Base-by-base conservation (phyloP, 2,113 vertebrate species). In the Rutilus rutilus region DNA sequence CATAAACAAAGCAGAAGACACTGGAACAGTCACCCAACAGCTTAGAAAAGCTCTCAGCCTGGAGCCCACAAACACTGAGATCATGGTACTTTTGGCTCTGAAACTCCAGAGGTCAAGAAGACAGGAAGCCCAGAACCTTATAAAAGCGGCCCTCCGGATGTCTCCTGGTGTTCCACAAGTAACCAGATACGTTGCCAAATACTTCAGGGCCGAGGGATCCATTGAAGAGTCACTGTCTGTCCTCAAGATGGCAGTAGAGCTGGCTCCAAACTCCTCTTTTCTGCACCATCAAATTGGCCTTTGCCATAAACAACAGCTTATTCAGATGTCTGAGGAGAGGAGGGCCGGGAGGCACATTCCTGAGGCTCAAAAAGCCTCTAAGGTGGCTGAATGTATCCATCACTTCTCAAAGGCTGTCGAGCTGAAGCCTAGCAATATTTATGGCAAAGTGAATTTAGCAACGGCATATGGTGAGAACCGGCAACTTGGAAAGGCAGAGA, bases 221-320 rank as follows among this genome's bases (percentile, higher is more conserved):
- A 59, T 90, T 47, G 78, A 85, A 6, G 59, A 78, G 9, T 73
- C 88, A 7, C 75, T 88, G 14, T 74, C 39, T 8, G 8, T 90
- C 23, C 73, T 90, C 19, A 75, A 85, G 47, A 88, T 52, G 71
- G 88, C 80, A 6, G 36, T 88, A 50, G 78, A 90, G 19, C 69
- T 60, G 14, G 65, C 60, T 6, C 83, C 89, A 15, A 69, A 84
- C 23, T 87, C 88, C 1, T 50, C 84, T 5, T 91, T 92, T 50
- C 85, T 92, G 74, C 89, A 92, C n/a, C 89, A 92, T 76, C 92
- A 91, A 62, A 87, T 91, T 0, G 91, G 88, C 6, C 80, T 90
- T 23, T 92, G 91, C 79, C 89, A 91, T 82, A 91, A 89, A 77
- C 42, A 69, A 69, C 54, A 76, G 10, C 82, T 54, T 8, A 9